Evolutionary conservation across 2,113 vertebrate species (phyloP), one percentile per base, ranked within the genome.

Genomic region (Dendropsophus ebraccatus): DNA sequence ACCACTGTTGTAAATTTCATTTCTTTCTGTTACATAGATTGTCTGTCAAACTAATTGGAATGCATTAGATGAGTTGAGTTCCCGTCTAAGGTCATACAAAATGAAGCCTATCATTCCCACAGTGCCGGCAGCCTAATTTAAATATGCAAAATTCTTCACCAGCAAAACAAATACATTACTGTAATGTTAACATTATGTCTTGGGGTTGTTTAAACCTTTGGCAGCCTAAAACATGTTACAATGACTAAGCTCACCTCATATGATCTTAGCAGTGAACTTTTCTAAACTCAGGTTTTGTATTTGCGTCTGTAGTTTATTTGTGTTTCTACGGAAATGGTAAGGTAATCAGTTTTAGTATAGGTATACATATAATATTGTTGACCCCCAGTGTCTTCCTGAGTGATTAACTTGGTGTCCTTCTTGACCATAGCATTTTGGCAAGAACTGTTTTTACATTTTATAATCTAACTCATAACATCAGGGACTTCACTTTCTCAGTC

Each of bases 61-160:
- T 86, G 84, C 84, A 86, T 80, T 79, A 86, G 76, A 80, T 72
- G 50, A 80, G 65, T 70, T 80, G 84, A 80, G 76, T 80, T 86
- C 76, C 65, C 30, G 65, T 56, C 76, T 80, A 70, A 86, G 84
- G 84, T 86, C 76, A 80, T 86, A 69, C 65, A 80, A 86, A 86
- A 80, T 86, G 76, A 86, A 86, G 76, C 84, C 84, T 80, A 86
- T 79, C 75, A 86, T 86, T 86, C 84, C 84, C 84, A 70, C 76
- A 30, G 84, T 30, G 75, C 84, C 67, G 10, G 75, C n/a, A 86
- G 75, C n/a, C 62, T 86, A 86, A 86, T 80, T 86, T 86, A 70
- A 86, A 86, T 80, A 86, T 72, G 76, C 84, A 80, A 86, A 80
- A 86, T 72, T 58, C 47, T 86, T 62, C 35, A 72, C 84, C 84